These are phyloP conservation scores for Cryptophagus acutangulus DNA, from an alignment of 2,888 invertebrate species.

Conservation along the genomic window DNA sequence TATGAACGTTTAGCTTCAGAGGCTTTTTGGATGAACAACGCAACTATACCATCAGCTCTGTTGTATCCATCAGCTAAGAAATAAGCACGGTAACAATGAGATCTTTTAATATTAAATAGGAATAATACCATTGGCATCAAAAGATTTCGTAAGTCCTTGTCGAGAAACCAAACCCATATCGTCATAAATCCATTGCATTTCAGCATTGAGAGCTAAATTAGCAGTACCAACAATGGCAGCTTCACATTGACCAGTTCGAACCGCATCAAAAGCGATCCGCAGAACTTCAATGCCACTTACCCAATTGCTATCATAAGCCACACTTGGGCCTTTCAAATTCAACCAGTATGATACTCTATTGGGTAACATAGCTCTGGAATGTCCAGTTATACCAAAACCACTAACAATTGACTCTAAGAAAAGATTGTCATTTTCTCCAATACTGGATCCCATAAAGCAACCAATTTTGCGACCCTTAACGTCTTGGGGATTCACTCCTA, in stretches of 20 bases:
- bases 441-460: constrained; percentile 46
- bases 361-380: constrained; percentile 91
- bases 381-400: constrained; percentile 65
- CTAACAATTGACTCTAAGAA: constrained; percentile 52
- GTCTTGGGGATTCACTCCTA: constrained; percentile 47
- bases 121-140: constrained; percentile 56
- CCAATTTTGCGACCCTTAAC: constrained; percentile 46
- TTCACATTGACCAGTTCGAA: constrained; percentile 81
- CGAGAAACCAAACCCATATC: constrained; percentile 58
- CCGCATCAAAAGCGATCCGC: constrained; percentile 64
- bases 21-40: constrained; percentile 68
- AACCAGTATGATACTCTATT: constrained; percentile 90
- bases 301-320: constrained; percentile 62
- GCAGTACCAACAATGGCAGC: constrained; percentile 86
- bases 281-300: constrained; percentile 65
- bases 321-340: constrained; percentile 67
- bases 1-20: constrained; percentile 52
- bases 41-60: constrained; percentile 75
- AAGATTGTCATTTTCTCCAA: constrained; percentile 49
- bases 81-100: neutral
- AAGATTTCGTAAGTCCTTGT: constrained; percentile 60
- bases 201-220: constrained; percentile 65
- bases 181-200: constrained; percentile 58
- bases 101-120: constrained; percentile 3
- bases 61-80: constrained; percentile 70